Evolutionary conservation across 92 coral and sea anemone species (phyloP), one percentile per base, ranked within the genome.

Genomic region (Porites divaricata): DNA sequence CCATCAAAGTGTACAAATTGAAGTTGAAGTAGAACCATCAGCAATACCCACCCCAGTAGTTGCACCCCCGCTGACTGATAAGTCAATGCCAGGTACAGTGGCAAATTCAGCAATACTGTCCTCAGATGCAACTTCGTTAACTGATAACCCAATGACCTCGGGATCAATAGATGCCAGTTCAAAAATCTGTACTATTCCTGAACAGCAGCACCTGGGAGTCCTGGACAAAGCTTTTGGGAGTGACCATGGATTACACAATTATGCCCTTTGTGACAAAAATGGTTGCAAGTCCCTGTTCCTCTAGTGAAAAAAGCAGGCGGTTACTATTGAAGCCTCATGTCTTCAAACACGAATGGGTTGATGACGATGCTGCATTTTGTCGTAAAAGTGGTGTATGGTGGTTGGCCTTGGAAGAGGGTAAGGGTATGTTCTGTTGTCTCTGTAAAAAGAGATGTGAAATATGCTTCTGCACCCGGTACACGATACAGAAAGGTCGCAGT

Each of bases 401-500:
- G 65, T 20, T 61, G 65, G 65, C 65, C 15, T 20, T 61, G 2
- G 19, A 53, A 53, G 9, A 53, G 9, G 57, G 57, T 9, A 5
- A 53, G 57, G 57, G 57, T 53, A 53, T 53, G 68, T 53, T 53
- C 53, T 77, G 81, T 77, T 77, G 70, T 67, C 81, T 77, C 59
- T 77, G 81, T 77, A 77, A 77, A 51, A 77, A 77, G 66, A 67
- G 41, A 48, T 63, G 51, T 62, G 50, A 77, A 58, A 49, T 61
- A 61, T 61, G 65, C 65, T 59, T 57, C 81, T 41, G 64, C 64
- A 77, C 81, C 81, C 16, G 81, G 16, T 77, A 77, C 81, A 77
- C 81, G 70, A 17, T 77, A 77, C 81, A 77, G 81, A 49, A 77
- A 58, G 66, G 81, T 77, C 63, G 70, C 81, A 77, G 59, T 77